These are phyloP conservation scores for Sitodiplosis mosellana DNA, from an alignment of 1,140 invertebrate genomes.

Conservation along the genomic window DNA sequence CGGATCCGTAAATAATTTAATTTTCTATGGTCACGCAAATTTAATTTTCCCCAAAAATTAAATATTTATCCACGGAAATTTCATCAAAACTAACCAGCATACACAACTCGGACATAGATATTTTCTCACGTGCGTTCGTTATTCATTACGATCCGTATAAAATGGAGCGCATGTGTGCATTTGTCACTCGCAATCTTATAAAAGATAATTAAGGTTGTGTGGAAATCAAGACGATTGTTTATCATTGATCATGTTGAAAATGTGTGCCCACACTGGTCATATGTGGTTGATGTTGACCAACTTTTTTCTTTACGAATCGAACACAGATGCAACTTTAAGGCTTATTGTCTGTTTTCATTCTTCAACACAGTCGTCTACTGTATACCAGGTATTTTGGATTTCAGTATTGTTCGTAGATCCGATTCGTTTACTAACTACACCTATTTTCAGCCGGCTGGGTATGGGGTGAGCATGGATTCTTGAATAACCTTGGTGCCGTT, in stretches of 20 bases:
- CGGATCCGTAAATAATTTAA: neutral
- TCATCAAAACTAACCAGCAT: no score
- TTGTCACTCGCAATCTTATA: no score
- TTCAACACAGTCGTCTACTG: constrained; percentile 82
- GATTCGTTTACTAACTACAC: neutral
- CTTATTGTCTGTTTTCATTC: constrained; percentile 78
- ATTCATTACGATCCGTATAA: no score
- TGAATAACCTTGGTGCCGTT: constrained; percentile 60
- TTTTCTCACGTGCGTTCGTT: no score
- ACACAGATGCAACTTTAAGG: constrained; percentile 75
- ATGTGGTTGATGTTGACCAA: neutral
- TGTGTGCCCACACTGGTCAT: no score
- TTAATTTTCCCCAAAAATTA: neutral
- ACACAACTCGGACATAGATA: no score
- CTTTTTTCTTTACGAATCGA: no score
- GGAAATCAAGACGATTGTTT: no score
- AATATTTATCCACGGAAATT: no score
- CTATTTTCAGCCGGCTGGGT: constrained; percentile 32
- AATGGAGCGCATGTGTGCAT: no score
- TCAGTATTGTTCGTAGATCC: constrained; percentile 60
- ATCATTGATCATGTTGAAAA: no score
- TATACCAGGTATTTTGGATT: constrained; percentile 48
- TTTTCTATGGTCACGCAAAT: neutral
- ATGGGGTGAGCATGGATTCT: constrained; percentile 70
- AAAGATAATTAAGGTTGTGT: no score